Evolutionary conservation across 2,888 invertebrate genomes (phyloP), one percentile per base, ranked within the genome.

Genomic region (Papilio gigon): DNA sequence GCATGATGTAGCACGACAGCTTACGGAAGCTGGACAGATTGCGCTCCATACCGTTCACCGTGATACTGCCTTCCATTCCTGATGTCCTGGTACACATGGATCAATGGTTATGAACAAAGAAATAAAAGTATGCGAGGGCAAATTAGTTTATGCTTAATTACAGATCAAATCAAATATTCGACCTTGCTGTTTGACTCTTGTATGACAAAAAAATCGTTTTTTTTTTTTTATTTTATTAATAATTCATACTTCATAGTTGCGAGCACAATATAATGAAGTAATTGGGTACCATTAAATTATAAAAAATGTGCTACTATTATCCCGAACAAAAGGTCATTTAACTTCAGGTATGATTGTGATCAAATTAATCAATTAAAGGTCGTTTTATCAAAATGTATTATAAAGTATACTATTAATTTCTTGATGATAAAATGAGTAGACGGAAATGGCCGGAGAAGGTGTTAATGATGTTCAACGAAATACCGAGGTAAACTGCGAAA

Each of bases 1-100:
- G 98, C 98, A 98, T 97, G 85, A 99, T 99, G 90, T 98, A 98
- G 80, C 97, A 98, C 0, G 98, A 98, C 75, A 98, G 93, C 90
- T 98, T 98, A 70, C 98, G 94, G 93, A 98, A 98, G 77, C 95
- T 94, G 75, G 96, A 96, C 73, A 97, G 87, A 86, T 97, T 96
- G 73, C 97, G 93, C 87, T 96, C 97, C 82, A 94, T 94, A 8
- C 96, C 96, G 83, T 97, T 97, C 93, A 97, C 96, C 71, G 96
- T 95, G 76, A 97, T 96, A 78, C 96, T 96, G 65, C 97, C 97
- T 80, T 95, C 95, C 89, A 95, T 94, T 69, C 96, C 96, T 67
- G 95, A 94, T 22, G 96, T 96, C 88, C 97, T 97, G 86, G 68
- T 40, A 86, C 82, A 76, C 68, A 77, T 75, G 71, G 71, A 30